Percentiles rank a stretch among this genome's conserved stretches.
Conservation (phyloP, 2,113 vertebrate species). For the Petrocephalus microphthalmus region DNA sequence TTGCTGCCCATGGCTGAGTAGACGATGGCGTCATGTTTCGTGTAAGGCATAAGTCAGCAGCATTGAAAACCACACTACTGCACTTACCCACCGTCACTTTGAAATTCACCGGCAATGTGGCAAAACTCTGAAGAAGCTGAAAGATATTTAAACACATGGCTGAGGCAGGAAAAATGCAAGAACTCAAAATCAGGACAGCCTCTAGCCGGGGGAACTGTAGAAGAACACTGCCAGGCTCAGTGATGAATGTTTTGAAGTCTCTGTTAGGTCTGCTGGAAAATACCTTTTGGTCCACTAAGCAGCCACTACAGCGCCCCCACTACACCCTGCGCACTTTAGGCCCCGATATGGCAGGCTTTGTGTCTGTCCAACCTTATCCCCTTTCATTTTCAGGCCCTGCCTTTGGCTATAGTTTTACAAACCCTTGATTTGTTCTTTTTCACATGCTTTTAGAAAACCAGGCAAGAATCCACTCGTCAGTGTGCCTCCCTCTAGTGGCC, state of each 20-base stretch:
- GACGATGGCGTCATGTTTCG: neutral
- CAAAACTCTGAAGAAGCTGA: neutral
- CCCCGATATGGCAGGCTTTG: neutral
- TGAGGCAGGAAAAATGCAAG: neutral
- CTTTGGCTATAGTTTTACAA: neutral
- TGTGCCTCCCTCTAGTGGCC: constrained; percentile 15
- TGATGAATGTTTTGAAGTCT: neutral
- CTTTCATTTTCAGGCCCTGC: neutral
- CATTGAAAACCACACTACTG: neutral
- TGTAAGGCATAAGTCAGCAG: neutral
- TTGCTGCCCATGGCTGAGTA: neutral
- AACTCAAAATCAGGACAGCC: neutral
- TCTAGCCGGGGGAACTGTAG: neutral
- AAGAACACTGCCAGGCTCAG: neutral
- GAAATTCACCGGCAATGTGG: neutral
- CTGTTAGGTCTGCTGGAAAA: neutral
- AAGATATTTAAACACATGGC: neutral
- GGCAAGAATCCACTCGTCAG: neutral
- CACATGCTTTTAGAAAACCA: neutral
- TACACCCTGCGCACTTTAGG: neutral
- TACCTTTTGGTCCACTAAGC: neutral
- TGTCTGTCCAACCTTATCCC: neutral
- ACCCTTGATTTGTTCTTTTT: neutral
- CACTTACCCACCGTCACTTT: neutral
- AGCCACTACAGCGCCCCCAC: neutral